Conservation (phyloP, 2,113 vertebrate genomes). For the human (Homo sapiens) region GRCh38 chr16:23031001-23031500, state of each 20-base stretch:
- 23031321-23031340: neutral
- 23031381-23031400: neutral
- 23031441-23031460: neutral
- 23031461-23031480: no score
- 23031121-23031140: neutral
- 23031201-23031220: neutral
- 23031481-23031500: no score
- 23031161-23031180: neutral
- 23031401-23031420: neutral
- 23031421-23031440: neutral
- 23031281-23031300: neutral
- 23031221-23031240: neutral
- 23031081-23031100: neutral
- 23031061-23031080: no score
- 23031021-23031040: neutral
- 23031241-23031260: neutral
- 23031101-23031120: neutral
- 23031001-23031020: neutral
- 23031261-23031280: neutral
- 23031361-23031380: neutral
- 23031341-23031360: neutral
- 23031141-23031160: neutral
- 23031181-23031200: neutral
- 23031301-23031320: neutral
- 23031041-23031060: accelerated